Evolutionary conservation across 2,888 invertebrate species (phyloP).

Genomic region (Drosophila greeni): DNA sequence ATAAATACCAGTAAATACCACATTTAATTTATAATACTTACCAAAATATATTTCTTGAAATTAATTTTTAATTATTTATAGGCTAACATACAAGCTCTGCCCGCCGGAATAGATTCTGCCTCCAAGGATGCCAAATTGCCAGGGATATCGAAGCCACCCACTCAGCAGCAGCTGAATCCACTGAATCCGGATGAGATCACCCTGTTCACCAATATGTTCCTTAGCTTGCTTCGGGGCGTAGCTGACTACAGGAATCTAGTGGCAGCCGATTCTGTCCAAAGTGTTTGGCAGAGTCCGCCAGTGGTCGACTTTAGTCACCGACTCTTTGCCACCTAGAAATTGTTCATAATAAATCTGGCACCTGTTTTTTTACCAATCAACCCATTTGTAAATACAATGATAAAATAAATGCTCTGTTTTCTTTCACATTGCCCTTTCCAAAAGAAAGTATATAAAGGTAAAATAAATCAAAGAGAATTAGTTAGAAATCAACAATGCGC

Average conservation of each 20-base stretch:
- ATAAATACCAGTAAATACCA: no score
- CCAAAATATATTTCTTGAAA: neutral
- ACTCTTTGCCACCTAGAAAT: constrained; percentile 45
- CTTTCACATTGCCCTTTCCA: neutral
- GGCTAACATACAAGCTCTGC: constrained; percentile 12
- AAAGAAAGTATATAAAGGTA: constrained; percentile 7
- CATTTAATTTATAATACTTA: neutral
- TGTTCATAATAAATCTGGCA: constrained; percentile 4
- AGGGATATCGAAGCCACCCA: constrained; percentile 36
- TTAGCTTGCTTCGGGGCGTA: constrained; percentile 56
- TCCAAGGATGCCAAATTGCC: constrained; percentile 42
- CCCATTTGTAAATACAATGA: constrained; percentile 19
- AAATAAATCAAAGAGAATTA: neutral
- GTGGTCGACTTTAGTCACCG: constrained; percentile 58
- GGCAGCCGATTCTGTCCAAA: constrained; percentile 60
- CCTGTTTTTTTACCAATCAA: constrained; percentile 16
- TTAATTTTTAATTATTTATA: neutral
- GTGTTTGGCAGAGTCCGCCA: constrained; percentile 65
- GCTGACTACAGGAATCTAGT: constrained; percentile 59
- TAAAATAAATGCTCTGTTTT: neutral
- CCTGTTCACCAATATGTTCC: constrained; percentile 59
- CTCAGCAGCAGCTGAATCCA: constrained; percentile 29
- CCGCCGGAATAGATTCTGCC: constrained; percentile 2
- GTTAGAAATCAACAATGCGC: neutral
- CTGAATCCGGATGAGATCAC: constrained; percentile 57